phyloP scores from a whole-genome alignment of 2,113 vertebrate species.

The Gavialis gangeticus region DNA sequence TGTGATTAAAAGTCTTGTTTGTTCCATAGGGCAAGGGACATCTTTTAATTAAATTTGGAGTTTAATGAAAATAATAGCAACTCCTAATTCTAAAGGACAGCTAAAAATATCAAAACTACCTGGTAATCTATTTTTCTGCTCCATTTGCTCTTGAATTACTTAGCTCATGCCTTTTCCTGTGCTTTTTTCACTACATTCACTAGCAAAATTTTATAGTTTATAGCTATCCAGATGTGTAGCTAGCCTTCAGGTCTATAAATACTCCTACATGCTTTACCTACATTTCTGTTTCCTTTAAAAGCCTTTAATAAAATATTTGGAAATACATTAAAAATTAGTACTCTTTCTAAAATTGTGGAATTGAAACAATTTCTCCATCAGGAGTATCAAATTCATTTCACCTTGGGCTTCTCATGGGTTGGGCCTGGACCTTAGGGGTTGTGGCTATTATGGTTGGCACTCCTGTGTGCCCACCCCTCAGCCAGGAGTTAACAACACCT shows the following conservation, averaged over 20 bases:
- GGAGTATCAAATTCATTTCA: too few relatives aligned
- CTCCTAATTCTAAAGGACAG: background rate
- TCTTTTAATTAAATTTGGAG: background rate
- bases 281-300: constrained; percentile 39
- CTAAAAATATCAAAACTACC: constrained; percentile 16
- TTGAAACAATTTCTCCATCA: constrained; percentile 13
- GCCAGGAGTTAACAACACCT: too few relatives aligned
- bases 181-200: background rate
- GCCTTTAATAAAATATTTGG: constrained; percentile 55
- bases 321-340: background rate
- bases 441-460: too few relatives aligned
- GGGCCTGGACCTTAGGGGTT: too few relatives aligned
- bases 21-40: background rate
- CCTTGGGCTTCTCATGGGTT: too few relatives aligned
- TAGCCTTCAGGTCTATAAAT: background rate
- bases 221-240: too few relatives aligned
- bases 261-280: constrained; percentile 28
- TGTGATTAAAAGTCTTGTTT: background rate
- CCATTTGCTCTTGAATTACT: constrained; percentile 21
- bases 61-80: constrained; percentile 28
- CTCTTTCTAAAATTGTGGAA: constrained; percentile 5
- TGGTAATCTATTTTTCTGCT: constrained; percentile 1
- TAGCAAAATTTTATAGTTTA: too few relatives aligned
- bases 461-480: too few relatives aligned
- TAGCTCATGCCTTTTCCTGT: constrained; percentile 22